Evolutionary conservation across 2,797 vertebrate genomes (phyloP), one percentile per base, ranked within the genome.

Genomic region (Cyclura pinguis): DNA sequence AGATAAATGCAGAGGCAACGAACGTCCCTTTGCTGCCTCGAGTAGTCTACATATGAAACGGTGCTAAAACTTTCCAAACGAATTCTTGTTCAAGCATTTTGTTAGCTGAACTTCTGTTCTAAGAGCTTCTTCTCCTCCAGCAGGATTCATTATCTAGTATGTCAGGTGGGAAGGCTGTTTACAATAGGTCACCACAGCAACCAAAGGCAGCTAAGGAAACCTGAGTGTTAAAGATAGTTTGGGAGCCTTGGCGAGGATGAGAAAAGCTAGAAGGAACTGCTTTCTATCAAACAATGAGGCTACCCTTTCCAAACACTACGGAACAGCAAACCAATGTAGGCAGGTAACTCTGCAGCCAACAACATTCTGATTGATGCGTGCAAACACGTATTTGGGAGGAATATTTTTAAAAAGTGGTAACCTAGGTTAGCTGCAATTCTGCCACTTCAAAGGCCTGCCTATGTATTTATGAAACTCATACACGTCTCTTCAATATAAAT

Each of bases 181-280:
- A 87, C 89, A 78, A 57, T 18, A 35, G n/a, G 62, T 12, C 47
- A 42, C 89, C 73, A 87, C 57, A 84, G 89, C 84, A 87, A 91
- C 69, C 29, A 9, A 69, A 77, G 29, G 62, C 85, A 88, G 52
- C 57, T 55, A 12, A 55, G 52, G 88, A 59, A n/a, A 59, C 22
- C 77, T 35, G 64, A 64, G 57, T n/a, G 47, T n/a, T 83, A 47
- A 52, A 64, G n/a, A 87, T n/a, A 32, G 67, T 18, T 42, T 77
- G 59, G 67, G 72, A 77, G 80, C 73, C 52, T 47, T 57, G 24
- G 57, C 24, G 0, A 57, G 10, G 29, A 42, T 47, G 55, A 47
- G 3, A 62, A 29, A 57, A n/a, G 29, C 59, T 2, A n/a, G 4
- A n/a, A 67, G 42, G 9, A n/a, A 42, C 16, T 64, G 22, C 20